Percentiles rank a stretch among this genome's conserved stretches.
Conservation (phyloP, 2,113 vertebrate genomes). For the Pampusana beccarii region DNA sequence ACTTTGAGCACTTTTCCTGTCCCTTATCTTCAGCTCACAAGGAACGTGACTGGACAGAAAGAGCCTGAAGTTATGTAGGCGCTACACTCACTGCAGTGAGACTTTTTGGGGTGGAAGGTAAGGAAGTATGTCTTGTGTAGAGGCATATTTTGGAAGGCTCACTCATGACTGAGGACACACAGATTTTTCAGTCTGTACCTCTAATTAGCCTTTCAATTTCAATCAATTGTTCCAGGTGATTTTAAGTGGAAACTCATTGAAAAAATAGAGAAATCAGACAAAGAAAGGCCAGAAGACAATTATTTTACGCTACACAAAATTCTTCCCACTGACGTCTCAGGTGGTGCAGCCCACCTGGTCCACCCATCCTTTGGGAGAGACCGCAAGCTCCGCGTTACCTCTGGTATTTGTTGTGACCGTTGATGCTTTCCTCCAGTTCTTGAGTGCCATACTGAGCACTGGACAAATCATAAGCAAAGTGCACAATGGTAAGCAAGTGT, state of each 20-base stretch:
- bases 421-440: not conserved
- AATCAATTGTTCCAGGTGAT: not conserved
- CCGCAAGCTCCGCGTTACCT: not conserved
- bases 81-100: not conserved
- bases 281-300: not conserved
- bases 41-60: not conserved
- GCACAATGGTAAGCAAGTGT: not conserved
- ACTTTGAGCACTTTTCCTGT: not conserved
- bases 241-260: not conserved
- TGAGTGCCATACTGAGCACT: rapidly evolving
- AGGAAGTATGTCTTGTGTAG: not conserved
- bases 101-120: not conserved
- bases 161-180: not conserved
- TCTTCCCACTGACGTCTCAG: not conserved
- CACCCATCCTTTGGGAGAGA: not conserved
- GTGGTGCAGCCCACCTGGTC: not conserved
- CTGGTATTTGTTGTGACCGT: not conserved
- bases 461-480: not conserved
- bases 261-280: not conserved
- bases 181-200: not conserved
- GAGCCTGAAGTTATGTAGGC: not conserved
- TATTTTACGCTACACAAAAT: not conserved
- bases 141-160: not conserved
- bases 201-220: not conserved
- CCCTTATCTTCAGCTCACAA: not conserved